phyloP scores from a whole-genome alignment of 2,888 invertebrate species.

The Agrotis clavis region DNA sequence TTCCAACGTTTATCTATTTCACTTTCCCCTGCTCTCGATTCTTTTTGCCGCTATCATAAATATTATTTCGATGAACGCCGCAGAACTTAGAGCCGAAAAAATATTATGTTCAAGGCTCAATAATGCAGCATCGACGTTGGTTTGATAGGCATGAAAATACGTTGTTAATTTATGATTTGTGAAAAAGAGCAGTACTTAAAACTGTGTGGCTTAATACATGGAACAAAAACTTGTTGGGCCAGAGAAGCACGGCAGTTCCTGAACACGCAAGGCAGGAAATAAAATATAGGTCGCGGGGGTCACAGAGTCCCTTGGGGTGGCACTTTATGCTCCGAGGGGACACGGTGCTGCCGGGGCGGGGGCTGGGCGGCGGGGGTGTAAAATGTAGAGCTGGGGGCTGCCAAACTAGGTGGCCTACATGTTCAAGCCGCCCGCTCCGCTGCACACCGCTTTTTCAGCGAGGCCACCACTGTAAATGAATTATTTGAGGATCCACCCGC shows the following conservation, averaged over 20 bases:
- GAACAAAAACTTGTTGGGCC: conserved; percentile 54
- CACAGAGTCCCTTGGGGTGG: conserved; percentile 64
- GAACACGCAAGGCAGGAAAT: conserved; percentile 79
- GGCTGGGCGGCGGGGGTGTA: conserved; percentile 34
- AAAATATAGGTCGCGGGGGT: conserved; percentile 81
- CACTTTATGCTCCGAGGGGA: conserved; percentile 45
- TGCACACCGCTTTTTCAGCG: conserved; percentile 74
- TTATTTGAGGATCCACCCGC: conserved; percentile 64
- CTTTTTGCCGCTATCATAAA: conserved; percentile 33
- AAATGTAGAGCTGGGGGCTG: conserved; percentile 36
- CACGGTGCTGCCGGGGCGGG: conserved; percentile 22
- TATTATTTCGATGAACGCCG: conserved; percentile 25
- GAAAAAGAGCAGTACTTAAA: conserved; percentile 6
- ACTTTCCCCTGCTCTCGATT: conserved; percentile 72
- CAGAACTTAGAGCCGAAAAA: background rate
- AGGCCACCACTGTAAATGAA: conserved; percentile 72
- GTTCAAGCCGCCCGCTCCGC: conserved; percentile 66
- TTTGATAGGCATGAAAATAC: conserved; percentile 4
- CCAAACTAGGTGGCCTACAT: conserved; percentile 86
- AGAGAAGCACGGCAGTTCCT: conserved; percentile 45
- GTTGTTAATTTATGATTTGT: conserved; percentile 17
- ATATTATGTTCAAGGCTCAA: conserved; percentile 43
- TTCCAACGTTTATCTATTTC: conserved; percentile 72
- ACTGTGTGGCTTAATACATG: conserved; percentile 20
- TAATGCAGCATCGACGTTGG: conserved; percentile 20